Conservation (phyloP, 2,113 vertebrate species). For the Forbesichthys papilliferus region DNA sequence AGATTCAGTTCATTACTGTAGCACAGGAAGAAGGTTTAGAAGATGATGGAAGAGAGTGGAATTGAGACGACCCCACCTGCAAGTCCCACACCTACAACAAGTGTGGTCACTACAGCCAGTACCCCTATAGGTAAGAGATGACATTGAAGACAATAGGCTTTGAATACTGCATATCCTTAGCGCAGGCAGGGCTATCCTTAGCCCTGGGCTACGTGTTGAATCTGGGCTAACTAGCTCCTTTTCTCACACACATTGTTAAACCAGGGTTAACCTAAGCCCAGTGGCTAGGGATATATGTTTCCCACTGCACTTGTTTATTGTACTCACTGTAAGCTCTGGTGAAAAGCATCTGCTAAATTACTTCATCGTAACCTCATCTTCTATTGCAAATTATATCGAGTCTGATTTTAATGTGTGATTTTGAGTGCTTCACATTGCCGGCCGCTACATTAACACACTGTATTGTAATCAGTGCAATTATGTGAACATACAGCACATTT, state of each 20-base stretch:
- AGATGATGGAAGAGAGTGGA: slow-evolving; percentile 99
- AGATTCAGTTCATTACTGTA: neutral
- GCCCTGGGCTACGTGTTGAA: too few relatives aligned
- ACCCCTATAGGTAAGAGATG: slow-evolving; percentile 70
- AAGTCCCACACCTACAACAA: slow-evolving; percentile 78
- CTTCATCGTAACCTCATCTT: neutral
- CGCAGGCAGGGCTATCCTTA: too few relatives aligned
- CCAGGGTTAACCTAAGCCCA: too few relatives aligned
- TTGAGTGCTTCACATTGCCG: neutral
- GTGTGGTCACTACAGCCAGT: slow-evolving; percentile 25
- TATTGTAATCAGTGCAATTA: neutral
- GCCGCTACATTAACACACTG: neutral
- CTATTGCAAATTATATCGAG: neutral
- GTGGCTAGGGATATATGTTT: too few relatives aligned
- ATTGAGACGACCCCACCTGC: slow-evolving; percentile 90
- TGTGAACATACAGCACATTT: too few relatives aligned
- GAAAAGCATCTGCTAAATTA: neutral
- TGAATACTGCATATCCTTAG: too few relatives aligned
- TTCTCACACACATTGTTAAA: too few relatives aligned
- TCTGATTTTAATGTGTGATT: neutral
- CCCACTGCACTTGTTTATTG: too few relatives aligned
- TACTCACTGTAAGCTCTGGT: neutral
- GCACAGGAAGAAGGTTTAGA: slow-evolving; percentile 44
- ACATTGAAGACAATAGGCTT: too few relatives aligned
- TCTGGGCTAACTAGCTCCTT: too few relatives aligned